Base-by-base conservation (phyloP, 1,140 invertebrate genomes). In the Luehdorfia chinensis region DNA sequence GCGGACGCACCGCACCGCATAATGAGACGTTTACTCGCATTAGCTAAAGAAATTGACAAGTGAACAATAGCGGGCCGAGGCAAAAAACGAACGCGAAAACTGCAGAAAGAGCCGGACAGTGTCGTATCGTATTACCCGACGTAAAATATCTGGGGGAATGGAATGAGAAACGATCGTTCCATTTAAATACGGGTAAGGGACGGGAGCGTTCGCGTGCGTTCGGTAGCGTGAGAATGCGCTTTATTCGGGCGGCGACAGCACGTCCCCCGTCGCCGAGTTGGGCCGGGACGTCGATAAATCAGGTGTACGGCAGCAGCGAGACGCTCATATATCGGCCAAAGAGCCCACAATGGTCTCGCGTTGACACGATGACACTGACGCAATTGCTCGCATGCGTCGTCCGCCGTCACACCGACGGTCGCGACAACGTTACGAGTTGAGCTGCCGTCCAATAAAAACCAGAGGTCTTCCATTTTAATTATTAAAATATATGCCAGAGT, bases 41-140 rank as follows among this genome's bases (percentile, higher is more conserved):
- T 86, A 86, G 79, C 79, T 76, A 81, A 84, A 86, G 83, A 83
- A 86, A 86, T 86, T 86, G 83, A 86, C 83, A 84, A 84, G 83
- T 86, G 83, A 84, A 86, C 83, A 86, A 86, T 86, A 86, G 79
- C 73, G 69, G 69, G 55, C 59, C 62, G 65, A 71, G 66, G 72
- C 69, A 64, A 77, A 85, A 86, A 83, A 84, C 60, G 70, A 78
- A 63, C 53, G 69, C 65, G 75, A 79, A 75, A 81, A 81, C 72
- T 63, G 68, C 72, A 85, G 75, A 85, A 85, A 77, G 73, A 75
- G 77, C 79, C 83, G 83, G 79, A 83, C 83, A 83, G 83, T 84
- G 77, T 83, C 71, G 83, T 86, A 84, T 86, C 83, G 83, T 84
- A 80, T 86, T 86, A 86, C 83, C 66, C 70, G 77, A 83, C 81